Conservation (phyloP, 2,113 vertebrate genomes). For the Odocoileus virginianus region DNA sequence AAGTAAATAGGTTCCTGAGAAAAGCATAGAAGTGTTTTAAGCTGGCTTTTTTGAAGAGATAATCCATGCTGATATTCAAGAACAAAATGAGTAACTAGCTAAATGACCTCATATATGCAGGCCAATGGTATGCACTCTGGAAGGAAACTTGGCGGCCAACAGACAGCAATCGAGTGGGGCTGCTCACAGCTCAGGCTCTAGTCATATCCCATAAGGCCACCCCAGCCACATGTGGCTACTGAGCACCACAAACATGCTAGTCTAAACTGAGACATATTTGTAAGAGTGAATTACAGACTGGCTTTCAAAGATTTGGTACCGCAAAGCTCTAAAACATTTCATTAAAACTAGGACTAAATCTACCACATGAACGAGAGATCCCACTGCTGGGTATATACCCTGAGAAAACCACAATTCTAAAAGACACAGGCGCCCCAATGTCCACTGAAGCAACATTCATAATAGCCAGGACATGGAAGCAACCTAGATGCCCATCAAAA, state of each 20-base stretch:
- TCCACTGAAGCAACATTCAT: not conserved
- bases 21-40: not conserved
- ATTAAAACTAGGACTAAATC: not conserved
- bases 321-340: not conserved
- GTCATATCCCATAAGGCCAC: not conserved
- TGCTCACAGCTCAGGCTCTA: not conserved
- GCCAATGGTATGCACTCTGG: rapidly evolving
- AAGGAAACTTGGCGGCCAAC: not conserved
- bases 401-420: not conserved
- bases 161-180: not conserved
- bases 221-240: not conserved
- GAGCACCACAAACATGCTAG: not conserved
- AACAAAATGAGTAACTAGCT: not conserved
- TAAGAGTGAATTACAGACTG: not conserved
- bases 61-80: not conserved
- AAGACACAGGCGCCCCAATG: not conserved
- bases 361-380: not conserved
- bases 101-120: not conserved
- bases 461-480: not conserved
- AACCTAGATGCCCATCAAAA: not conserved
- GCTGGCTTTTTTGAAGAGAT: not conserved
- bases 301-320: not conserved
- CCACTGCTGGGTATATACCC: not conserved
- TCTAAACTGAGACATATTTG: not conserved
- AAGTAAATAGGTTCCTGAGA: not conserved